phyloP scores from a whole-genome alignment of 1,140 invertebrate species.

The Conopomorpha cramerella region DNA sequence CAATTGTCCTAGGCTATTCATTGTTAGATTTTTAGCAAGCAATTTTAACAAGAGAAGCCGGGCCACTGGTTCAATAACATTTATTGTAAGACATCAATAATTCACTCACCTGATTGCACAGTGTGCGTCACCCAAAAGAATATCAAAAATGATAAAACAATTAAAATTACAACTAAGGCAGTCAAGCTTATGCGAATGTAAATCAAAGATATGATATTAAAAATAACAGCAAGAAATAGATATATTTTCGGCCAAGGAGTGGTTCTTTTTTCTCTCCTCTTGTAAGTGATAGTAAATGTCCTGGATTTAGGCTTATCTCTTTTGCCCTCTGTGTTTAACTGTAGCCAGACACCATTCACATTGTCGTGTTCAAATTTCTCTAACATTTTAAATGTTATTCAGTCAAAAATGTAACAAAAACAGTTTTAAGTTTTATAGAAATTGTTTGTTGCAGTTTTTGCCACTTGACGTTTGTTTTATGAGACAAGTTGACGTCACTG shows the following conservation, averaged over 20 bases:
- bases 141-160: conserved; percentile 29
- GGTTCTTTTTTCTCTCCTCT: conserved; percentile 22
- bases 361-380: conserved; percentile 26
- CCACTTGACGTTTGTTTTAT: neutral
- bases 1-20: neutral
- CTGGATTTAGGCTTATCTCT: conserved; percentile 26
- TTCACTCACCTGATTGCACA: conserved; percentile 34
- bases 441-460: conserved; percentile 1
- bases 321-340: conserved; percentile 20
- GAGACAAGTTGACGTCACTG: too few species aligned
- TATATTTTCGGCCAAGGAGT: conserved; percentile 23
- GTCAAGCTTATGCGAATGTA: conserved; percentile 34
- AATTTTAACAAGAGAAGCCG: neutral
- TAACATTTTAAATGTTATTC: conserved; percentile 12
- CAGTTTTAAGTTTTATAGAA: conserved; percentile 11
- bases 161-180: conserved; percentile 24
- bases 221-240: conserved; percentile 30
- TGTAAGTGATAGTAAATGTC: conserved; percentile 30
- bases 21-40: neutral
- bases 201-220: conserved; percentile 29
- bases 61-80: neutral
- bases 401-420: conserved; percentile 15
- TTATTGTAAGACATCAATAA: neutral
- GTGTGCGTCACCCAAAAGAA: conserved; percentile 46
- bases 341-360: conserved; percentile 35